These are phyloP conservation scores for Rostratula benghalensis DNA, from an alignment of 2,113 vertebrate species.

Conservation along the genomic window DNA sequence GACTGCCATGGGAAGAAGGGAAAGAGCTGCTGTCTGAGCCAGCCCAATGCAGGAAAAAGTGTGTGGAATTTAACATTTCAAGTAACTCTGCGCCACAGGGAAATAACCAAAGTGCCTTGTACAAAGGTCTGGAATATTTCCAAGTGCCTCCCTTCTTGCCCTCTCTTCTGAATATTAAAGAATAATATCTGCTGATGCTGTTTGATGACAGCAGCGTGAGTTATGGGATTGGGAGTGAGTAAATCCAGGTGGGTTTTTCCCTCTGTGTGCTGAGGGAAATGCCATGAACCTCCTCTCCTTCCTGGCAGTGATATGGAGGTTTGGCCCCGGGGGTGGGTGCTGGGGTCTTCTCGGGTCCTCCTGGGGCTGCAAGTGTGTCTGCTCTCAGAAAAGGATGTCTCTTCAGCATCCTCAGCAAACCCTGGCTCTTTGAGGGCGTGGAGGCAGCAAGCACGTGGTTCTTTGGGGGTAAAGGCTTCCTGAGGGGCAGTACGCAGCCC, in stretches of 20 bases:
- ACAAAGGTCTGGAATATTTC: background rate
- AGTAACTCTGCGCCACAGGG: background rate
- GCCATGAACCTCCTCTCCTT: background rate
- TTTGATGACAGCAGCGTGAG: background rate
- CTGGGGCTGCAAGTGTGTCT: accelerated
- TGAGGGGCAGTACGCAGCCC: accelerated
- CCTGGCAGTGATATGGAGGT: accelerated
- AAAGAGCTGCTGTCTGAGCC: background rate
- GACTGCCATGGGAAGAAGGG: background rate
- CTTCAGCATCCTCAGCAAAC: background rate
- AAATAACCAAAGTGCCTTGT: background rate
- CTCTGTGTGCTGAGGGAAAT: background rate
- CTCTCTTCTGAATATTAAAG: background rate
- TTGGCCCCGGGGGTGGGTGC: background rate
- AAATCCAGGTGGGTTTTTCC: background rate
- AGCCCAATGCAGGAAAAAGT: accelerated
- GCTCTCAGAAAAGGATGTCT: no score
- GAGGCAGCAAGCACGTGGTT: accelerated
- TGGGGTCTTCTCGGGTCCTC: background rate
- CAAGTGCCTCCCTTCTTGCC: background rate
- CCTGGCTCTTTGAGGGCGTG: accelerated
- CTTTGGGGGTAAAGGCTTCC: background rate
- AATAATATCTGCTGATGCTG: accelerated
- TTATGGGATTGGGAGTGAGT: background rate
- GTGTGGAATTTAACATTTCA: background rate